Evolutionary conservation across 2,888 invertebrate genomes (phyloP).

Genomic region (Subacronicta megacephala): DNA sequence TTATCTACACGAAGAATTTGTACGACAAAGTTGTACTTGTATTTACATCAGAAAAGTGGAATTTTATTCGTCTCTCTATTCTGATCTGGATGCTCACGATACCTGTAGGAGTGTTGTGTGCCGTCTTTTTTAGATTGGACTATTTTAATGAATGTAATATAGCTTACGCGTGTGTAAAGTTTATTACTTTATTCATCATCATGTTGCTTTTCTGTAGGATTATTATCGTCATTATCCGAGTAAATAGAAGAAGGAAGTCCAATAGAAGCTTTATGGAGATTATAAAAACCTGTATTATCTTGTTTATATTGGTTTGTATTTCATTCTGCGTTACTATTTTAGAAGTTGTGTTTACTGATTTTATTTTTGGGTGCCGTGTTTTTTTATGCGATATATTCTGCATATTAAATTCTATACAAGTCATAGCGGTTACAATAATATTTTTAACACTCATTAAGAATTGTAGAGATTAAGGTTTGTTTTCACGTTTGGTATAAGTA

Average conservation of each 20-base stretch:
- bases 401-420: too few relatives aligned
- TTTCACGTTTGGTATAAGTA: too few relatives aligned
- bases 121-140: slow-evolving; percentile 22
- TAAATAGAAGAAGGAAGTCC: slow-evolving; percentile 34
- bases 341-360: slow-evolving; percentile 73
- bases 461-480: too few relatives aligned
- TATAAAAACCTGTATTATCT: slow-evolving; percentile 58
- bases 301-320: slow-evolving; percentile 70
- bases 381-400: too few relatives aligned
- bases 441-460: too few relatives aligned
- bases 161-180: slow-evolving; percentile 65
- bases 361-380: too few relatives aligned
- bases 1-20: slow-evolving; percentile 75
- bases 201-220: slow-evolving; percentile 68
- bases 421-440: too few relatives aligned
- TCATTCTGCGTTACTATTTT: too few relatives aligned
- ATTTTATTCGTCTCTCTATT: slow-evolving; percentile 55
- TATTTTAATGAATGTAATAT: slow-evolving; percentile 52
- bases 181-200: slow-evolving; percentile 66
- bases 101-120: slow-evolving; percentile 64
- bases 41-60: slow-evolving; percentile 59
- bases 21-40: slow-evolving; percentile 76
- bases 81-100: slow-evolving; percentile 65
- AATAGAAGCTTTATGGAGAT: slow-evolving; percentile 35
- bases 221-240: slow-evolving; percentile 67